phyloP scores from a whole-genome alignment of 1,140 invertebrate genomes.

The Propsilocerus akamusi region DNA sequence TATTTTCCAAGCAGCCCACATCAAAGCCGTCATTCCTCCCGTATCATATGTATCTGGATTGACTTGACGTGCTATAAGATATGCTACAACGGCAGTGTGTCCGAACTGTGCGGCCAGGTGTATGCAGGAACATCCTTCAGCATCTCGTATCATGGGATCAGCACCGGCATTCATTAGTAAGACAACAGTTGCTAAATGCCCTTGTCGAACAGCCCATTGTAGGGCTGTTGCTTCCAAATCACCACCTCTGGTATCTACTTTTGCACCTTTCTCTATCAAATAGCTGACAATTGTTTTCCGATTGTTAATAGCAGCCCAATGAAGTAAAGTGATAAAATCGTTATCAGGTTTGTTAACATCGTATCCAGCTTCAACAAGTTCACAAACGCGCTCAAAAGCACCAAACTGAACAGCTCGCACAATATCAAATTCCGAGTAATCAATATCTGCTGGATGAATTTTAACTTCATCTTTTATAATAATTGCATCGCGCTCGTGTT shows the following conservation, averaged over 20 bases:
- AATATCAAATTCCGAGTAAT: slow-evolving; percentile 67
- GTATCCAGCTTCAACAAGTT: slow-evolving; percentile 64
- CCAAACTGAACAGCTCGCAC: slow-evolving; percentile 84
- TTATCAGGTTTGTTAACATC: slow-evolving; percentile 68
- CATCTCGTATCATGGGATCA: slow-evolving; percentile 69
- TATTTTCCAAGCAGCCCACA: slow-evolving; percentile 57
- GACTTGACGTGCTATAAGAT: slow-evolving; percentile 83
- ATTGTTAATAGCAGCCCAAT: slow-evolving; percentile 98
- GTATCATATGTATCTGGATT: slow-evolving; percentile 67
- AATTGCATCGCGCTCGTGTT: neutral
- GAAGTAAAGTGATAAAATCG: slow-evolving; percentile 78
- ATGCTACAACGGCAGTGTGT: slow-evolving; percentile 85
- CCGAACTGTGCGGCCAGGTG: slow-evolving; percentile 90
- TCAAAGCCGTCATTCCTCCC: slow-evolving; percentile 84
- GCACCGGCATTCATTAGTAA: slow-evolving; percentile 74
- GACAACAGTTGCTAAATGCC: slow-evolving; percentile 75
- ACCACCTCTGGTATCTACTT: slow-evolving; percentile 79
- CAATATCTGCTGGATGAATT: slow-evolving; percentile 28
- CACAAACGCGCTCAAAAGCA: slow-evolving; percentile 53
- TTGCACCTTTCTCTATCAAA: slow-evolving; percentile 60
- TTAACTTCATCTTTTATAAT: slow-evolving; percentile 20
- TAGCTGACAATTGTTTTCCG: slow-evolving; percentile 72
- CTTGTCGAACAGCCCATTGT: slow-evolving; percentile 90
- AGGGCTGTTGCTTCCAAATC: slow-evolving; percentile 82
- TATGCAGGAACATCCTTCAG: slow-evolving; percentile 80